Evolutionary conservation across 2,113 vertebrate genomes (phyloP).

Genomic region (Scopus umbretta): DNA sequence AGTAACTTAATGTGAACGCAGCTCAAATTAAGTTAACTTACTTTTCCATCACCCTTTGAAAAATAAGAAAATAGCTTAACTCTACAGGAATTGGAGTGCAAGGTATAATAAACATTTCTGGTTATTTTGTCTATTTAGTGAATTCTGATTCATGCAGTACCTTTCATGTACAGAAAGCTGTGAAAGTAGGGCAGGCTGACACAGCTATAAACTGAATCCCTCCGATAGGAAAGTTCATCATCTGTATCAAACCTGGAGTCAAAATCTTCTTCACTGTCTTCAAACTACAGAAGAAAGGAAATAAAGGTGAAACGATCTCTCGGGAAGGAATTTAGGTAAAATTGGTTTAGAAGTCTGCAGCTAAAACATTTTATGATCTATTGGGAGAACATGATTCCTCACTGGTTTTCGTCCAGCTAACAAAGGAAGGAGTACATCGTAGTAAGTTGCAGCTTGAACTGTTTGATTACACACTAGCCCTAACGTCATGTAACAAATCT

Average conservation of each 20-base stretch:
- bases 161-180: conserved; percentile 96
- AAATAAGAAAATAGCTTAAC: neutral
- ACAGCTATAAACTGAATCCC: conserved; percentile 96
- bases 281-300: conserved; percentile 77
- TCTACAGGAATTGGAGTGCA: neutral
- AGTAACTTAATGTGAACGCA: neutral
- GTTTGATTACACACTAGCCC: neutral
- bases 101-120: neutral
- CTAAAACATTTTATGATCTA: neutral
- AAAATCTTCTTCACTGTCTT: conserved; percentile 98
- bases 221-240: conserved; percentile 87
- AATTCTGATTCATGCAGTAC: conserved; percentile 59
- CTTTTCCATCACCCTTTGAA: neutral
- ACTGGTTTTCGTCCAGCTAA: neutral
- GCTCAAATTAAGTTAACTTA: neutral
- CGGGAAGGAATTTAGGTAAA: neutral
- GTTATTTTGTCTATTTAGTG: neutral
- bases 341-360: neutral
- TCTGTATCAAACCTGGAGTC: conserved; percentile 90
- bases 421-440: neutral
- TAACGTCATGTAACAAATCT: neutral
- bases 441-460: neutral
- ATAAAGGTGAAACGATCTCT: neutral
- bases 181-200: conserved; percentile 97
- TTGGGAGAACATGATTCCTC: neutral